Base-by-base conservation (phyloP, 2,888 invertebrate species). In the Cybosia mesomella region DNA sequence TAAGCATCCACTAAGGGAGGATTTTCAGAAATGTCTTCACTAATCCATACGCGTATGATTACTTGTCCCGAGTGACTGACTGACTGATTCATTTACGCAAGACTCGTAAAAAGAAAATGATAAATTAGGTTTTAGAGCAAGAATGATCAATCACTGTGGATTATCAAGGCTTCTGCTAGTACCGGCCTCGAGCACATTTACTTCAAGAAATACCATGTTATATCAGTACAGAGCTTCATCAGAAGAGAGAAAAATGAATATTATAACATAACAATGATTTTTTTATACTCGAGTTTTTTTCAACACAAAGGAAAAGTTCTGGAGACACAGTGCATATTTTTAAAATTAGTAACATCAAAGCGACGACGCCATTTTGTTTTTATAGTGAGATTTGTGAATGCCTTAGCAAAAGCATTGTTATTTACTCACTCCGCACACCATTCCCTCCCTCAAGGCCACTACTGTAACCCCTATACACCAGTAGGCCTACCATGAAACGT, bases 241-340 rank as follows among this genome's bases (percentile, higher is more conserved):
- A n/a, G 8, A 49, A 49, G n/a, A 49, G n/a, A n/a, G n/a, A 28
- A 49, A 49, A 49, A n/a, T n/a, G 49, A 49, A 49, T n/a, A 49
- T 49, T 49, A 49, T 49, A 49, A n/a, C 49, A 49, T 49, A 49
- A 49, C 49, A 49, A 49, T 49, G 49, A 49, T 18, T 49, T 49
- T 49, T 49, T 49, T 49, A 49, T 49, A n/a, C n/a, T 3, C 49
- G 49, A 49, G 49, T 18, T 49, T 49, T n/a, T n/a, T 49, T 49
- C 49, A 7, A 49, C 49, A 49, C 49, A 49, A 49, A 49, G n/a
- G 49, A 49, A 49, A 49, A 9, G 49, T 5, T 36, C 39, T 39
- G 39, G 13, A 15, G 39, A n/a, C n/a, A 49, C n/a, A 49, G n/a
- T 49, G 49, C 18, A 49, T 49, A 49, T 49, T 49, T 49, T 49